phyloP scores from a whole-genome alignment of 2,888 invertebrate species.

The Meganola albula region DNA sequence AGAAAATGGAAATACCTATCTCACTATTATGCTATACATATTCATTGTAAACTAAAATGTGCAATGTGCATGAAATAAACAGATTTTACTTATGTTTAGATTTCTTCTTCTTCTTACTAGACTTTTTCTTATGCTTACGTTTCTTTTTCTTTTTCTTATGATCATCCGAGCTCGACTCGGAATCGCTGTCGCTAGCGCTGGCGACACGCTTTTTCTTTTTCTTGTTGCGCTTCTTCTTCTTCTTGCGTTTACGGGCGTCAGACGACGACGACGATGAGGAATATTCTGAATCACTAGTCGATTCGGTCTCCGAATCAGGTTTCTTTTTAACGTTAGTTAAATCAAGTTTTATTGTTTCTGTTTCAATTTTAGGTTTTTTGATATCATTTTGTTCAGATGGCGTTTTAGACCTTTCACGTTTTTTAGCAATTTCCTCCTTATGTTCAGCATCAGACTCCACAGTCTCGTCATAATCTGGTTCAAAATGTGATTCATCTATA shows the following conservation, averaged over 20 bases:
- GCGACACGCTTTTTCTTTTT: slow-evolving; percentile 79
- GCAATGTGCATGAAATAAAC: too few relatives aligned
- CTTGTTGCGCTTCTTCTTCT: slow-evolving; percentile 80
- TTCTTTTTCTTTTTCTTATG: slow-evolving; percentile 83
- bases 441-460: slow-evolving; percentile 80
- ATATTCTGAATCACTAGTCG: slow-evolving; percentile 66
- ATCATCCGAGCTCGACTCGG: slow-evolving; percentile 82
- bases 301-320: slow-evolving; percentile 63
- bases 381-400: slow-evolving; percentile 39
- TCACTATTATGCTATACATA: too few relatives aligned
- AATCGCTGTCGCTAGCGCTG: slow-evolving; percentile 80
- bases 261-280: slow-evolving; percentile 71
- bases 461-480: slow-evolving; percentile 84
- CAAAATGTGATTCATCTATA: slow-evolving; percentile 84
- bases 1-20: too few relatives aligned
- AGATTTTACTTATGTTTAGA: slow-evolving; percentile 67
- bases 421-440: slow-evolving; percentile 71
- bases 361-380: slow-evolving; percentile 55
- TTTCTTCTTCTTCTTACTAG: slow-evolving; percentile 85
- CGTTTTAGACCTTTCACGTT: slow-evolving; percentile 56
- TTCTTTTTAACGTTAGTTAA: slow-evolving; percentile 69
- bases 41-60: too few relatives aligned
- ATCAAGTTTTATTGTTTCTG: slow-evolving; percentile 70
- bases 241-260: slow-evolving; percentile 77
- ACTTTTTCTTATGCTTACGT: slow-evolving; percentile 82